These are phyloP conservation scores for Tyto alba DNA, from an alignment of 2,113 vertebrate genomes.

Conservation along the genomic window DNA sequence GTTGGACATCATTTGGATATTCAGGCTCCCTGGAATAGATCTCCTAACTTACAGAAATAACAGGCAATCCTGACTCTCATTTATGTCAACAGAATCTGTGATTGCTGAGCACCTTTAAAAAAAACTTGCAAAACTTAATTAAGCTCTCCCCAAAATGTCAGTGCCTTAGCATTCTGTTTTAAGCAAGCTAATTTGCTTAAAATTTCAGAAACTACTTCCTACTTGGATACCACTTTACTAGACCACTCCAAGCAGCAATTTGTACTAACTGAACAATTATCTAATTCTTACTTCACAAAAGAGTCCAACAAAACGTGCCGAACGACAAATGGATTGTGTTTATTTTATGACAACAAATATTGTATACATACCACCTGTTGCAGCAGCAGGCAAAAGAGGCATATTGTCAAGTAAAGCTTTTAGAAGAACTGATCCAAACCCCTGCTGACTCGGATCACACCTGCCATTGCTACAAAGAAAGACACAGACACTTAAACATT, in stretches of 20 bases:
- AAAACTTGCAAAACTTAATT: not conserved
- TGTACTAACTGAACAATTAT: not conserved
- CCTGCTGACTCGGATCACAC: conserved; percentile 89
- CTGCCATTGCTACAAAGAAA: conserved; percentile 87
- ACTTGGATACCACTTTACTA: not conserved
- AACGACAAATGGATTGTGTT: not conserved
- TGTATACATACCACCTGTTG: conserved; percentile 87
- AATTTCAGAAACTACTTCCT: not conserved
- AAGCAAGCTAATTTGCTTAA: not conserved
- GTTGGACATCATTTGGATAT: not conserved
- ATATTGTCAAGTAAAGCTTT: conserved; percentile 96
- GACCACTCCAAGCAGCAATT: not conserved
- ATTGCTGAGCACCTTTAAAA: not conserved
- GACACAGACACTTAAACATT: not conserved
- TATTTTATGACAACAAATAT: not conserved
- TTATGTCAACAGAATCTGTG: not conserved
- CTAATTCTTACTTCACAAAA: not conserved
- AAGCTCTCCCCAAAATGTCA: not conserved
- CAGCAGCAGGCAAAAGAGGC: conserved; percentile 91
- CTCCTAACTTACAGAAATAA: not conserved
- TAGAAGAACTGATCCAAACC: conserved; percentile 88
- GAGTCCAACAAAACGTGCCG: not conserved
- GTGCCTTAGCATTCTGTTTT: not conserved
- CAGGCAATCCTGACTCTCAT: not conserved
- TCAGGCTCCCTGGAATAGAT: not conserved